Base-by-base conservation (phyloP, 2,797 vertebrate species). In the Alexandromys oeconomus region DNA sequence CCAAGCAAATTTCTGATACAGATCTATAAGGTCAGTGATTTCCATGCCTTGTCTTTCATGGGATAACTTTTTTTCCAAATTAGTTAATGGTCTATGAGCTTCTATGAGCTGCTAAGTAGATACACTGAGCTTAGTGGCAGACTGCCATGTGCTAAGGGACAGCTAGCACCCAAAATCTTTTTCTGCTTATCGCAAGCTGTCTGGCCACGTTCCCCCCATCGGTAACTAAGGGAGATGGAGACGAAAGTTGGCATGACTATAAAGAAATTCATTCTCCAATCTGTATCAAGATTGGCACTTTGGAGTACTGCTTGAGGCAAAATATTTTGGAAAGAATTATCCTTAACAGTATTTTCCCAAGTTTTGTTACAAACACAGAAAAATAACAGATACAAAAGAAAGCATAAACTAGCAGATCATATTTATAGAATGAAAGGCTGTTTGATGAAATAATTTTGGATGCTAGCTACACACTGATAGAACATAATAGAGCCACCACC, bases 291-390 rank as follows among this genome's bases (percentile, higher is more conserved):
- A 84, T 73, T 90, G 87, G 34, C 79, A 96, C 17, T 84, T 90
- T 31, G 88, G 31, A 95, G 73, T 85, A 93, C 40, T 96, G 71
- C 87, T 92, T 77, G 43, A 93, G 84, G 76, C 90, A 87, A 95
- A 92, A 77, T 63, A 27, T 27, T 95, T 80, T 92, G 76, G 59
- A 92, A 96, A 95, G 7, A 12, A 95, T 7, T 87, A 51, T 63
- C 74, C 85, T 27, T 89, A 89, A 93, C 14, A 73, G 6, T 65
- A 43, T 92, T 87, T 93, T 85, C 15, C 59, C 88, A 77, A 93
- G 57, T 90, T 78, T 81, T 94, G 54, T 57, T 74, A 82, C 17
- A 84, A 73, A 93, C 13, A n/a, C 12, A 51, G 48, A 87, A 76
- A 95, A 81, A 79, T 40, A 63, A 40, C 14, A 67, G 15, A n/a